Conservation (phyloP, 2,888 invertebrate genomes). For the Plebejus argus region DNA sequence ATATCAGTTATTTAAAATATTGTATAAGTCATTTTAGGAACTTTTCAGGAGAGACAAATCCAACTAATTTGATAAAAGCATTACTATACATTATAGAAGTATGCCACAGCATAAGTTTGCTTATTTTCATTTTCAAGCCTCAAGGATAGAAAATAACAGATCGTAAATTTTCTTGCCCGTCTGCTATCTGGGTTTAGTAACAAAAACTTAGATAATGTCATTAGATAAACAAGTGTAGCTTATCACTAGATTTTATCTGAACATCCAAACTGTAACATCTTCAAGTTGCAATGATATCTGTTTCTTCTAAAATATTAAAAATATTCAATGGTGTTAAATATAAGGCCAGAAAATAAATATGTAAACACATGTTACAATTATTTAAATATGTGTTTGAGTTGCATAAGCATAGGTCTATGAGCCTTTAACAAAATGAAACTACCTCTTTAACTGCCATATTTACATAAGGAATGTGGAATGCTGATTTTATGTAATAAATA, state of each 20-base stretch:
- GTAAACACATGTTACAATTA: neutral
- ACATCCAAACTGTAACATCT: neutral
- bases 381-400: neutral
- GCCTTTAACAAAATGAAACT: neutral
- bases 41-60: too few species aligned
- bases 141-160: too few species aligned
- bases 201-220: constrained; percentile 33
- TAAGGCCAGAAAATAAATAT: neutral
- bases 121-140: too few species aligned
- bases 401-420: neutral
- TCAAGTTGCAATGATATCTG: neutral
- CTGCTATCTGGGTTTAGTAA: constrained; percentile 29
- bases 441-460: neutral
- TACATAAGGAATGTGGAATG: constrained; percentile 16
- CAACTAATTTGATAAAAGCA: too few species aligned
- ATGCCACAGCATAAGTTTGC: too few species aligned
- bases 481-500: constrained; percentile 3
- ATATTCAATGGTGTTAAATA: neutral
- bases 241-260: constrained; percentile 9
- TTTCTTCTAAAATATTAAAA: neutral
- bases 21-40: too few species aligned
- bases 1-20: too few species aligned
- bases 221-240: constrained; percentile 32
- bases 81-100: too few species aligned
- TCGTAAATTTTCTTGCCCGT: neutral